Conservation (phyloP, 2,113 vertebrate species). For the Conger conger region DNA sequence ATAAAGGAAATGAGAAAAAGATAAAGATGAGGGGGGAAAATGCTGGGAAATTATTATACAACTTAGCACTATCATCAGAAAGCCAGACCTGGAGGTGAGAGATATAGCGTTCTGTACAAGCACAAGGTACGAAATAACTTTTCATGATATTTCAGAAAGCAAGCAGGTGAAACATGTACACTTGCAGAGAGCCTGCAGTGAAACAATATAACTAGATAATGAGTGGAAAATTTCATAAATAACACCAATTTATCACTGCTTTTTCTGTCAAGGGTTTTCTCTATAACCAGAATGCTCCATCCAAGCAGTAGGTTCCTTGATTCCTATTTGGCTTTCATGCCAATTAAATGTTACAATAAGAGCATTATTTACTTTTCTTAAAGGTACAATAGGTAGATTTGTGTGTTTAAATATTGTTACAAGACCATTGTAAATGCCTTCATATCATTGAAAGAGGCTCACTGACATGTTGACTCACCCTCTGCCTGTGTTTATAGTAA, state of each 20-base stretch:
- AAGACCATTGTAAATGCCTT: no score
- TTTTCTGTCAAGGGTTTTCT: not conserved
- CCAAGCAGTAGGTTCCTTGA: not conserved
- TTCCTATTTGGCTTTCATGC: no score
- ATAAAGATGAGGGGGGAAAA: constrained; percentile 12
- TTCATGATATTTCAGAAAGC: not conserved
- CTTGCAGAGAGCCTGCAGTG: not conserved
- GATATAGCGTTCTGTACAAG: not conserved
- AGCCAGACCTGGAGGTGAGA: constrained; percentile 4
- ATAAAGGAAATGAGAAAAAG: constrained; percentile 9
- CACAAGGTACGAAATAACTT: not conserved
- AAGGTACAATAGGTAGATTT: no score
- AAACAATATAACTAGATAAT: not conserved
- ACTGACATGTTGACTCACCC: no score
- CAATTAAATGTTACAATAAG: no score
- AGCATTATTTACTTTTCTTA: no score
- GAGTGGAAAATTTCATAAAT: not conserved
- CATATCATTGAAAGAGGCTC: no score
- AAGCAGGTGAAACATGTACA: not conserved
- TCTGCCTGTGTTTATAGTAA: no score
- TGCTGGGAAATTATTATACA: constrained; percentile 6
- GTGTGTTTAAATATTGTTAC: no score
- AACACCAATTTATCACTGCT: not conserved
- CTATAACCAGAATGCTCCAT: no score
- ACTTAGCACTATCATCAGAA: constrained; percentile 4